Conservation (phyloP, 2,888 invertebrate genomes). For the Thecocarcelia acutangulata region DNA sequence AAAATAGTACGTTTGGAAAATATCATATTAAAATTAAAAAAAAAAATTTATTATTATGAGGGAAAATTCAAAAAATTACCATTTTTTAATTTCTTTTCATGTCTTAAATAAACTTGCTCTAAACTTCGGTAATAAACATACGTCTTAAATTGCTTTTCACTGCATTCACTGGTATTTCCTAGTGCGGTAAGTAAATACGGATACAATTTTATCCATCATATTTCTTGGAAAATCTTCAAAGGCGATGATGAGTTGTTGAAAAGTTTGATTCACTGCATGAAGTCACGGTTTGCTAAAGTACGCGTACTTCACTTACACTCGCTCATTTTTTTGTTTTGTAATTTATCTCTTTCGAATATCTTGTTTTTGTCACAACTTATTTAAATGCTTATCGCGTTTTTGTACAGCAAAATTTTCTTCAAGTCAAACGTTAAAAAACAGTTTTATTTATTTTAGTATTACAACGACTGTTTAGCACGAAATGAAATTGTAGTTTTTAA, state of each 20-base stretch:
- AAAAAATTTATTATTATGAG: no score
- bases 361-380: slow-evolving; percentile 28
- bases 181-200: slow-evolving; percentile 1
- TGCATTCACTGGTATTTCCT: slow-evolving; percentile 31
- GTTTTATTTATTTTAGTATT: slow-evolving; percentile 10
- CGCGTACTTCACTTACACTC: no score
- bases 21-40: no score
- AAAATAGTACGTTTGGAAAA: no score
- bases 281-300: background rate
- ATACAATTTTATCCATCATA: background rate
- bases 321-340: no score
- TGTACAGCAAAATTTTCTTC: background rate
- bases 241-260: slow-evolving; percentile 3
- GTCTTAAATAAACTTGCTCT: background rate
- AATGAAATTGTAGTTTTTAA: slow-evolving; percentile 15
- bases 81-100: no score
- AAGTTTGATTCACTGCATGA: slow-evolving; percentile 18
- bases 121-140: no score
- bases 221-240: slow-evolving; percentile 12
- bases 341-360: slow-evolving; percentile 2
- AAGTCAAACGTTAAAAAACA: background rate
- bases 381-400: slow-evolving; percentile 56
- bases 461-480: slow-evolving; percentile 12
- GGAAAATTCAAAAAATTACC: no score
- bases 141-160: no score